Percentiles rank a stretch among this genome's conserved stretches.
Evolutionary conservation across 2,888 invertebrate genomes (phyloP).

Genomic region (Bimastos eiseni): DNA sequence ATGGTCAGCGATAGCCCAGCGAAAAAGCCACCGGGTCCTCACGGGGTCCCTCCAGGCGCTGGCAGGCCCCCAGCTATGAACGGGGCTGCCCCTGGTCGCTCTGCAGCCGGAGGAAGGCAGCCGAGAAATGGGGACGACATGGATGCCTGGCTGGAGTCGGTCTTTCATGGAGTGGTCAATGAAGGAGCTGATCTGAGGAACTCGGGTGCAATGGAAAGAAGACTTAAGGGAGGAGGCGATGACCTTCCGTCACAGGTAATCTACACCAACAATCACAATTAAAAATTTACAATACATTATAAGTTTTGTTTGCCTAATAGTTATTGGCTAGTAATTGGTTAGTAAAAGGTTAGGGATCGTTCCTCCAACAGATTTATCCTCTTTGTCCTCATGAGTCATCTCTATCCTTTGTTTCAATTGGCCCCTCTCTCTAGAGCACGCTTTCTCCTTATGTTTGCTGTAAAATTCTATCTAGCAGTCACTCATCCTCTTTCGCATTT

Average conservation of each 20-base stretch:
- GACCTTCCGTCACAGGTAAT: slow-evolving; percentile 17
- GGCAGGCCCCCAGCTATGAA: neutral
- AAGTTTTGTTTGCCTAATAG: too few relatives aligned
- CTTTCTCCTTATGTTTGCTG: too few relatives aligned
- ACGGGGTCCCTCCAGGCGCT: neutral
- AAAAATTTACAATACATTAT: too few relatives aligned
- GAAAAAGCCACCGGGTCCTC: neutral
- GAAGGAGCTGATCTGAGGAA: neutral
- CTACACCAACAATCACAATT: too few relatives aligned
- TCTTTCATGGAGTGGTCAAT: neutral
- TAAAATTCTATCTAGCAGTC: too few relatives aligned
- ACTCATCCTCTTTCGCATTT: too few relatives aligned
- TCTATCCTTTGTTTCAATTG: too few relatives aligned
- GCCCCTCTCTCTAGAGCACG: too few relatives aligned
- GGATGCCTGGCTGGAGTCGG: neutral
- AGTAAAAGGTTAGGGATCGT: too few relatives aligned
- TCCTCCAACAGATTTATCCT: too few relatives aligned
- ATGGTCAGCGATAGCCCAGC: slow-evolving; percentile 40
- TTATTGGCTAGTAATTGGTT: too few relatives aligned
- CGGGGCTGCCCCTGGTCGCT: neutral
- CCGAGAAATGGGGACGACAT: neutral
- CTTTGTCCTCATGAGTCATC: too few relatives aligned
- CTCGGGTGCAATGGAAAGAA: neutral
- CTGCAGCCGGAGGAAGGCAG: neutral
- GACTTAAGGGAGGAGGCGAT: slow-evolving; percentile 17